These are phyloP conservation scores for Pristionchus pacificus DNA, from an alignment of 1,140 invertebrate species.

Conservation along the genomic window DNA sequence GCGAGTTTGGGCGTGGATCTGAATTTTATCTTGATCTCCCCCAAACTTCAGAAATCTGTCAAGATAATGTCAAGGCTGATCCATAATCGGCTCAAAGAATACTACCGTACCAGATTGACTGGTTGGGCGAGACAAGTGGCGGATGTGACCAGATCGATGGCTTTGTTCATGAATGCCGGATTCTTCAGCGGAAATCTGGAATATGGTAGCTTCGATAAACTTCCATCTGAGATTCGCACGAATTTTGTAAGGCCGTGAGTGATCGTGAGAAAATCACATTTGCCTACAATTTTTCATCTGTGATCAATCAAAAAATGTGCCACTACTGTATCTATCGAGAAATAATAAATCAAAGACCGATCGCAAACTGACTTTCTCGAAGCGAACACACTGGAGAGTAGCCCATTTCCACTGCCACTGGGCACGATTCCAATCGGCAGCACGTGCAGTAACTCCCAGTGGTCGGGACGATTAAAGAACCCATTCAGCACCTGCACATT, in stretches of 20 bases:
- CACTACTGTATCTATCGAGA: too few relatives aligned
- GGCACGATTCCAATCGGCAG: constrained; percentile 44
- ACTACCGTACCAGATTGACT: constrained; percentile 17
- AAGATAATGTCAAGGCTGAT: too few relatives aligned
- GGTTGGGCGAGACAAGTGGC: constrained; percentile 14
- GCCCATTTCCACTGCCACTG: constrained; percentile 45
- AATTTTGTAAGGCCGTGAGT: background rate
- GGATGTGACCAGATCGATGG: constrained; percentile 29
- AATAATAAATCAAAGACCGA: too few relatives aligned
- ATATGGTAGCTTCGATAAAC: constrained; percentile 6
- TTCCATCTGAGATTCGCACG: too few relatives aligned
- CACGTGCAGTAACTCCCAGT: constrained; percentile 20
- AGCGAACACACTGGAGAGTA: constrained; percentile 41
- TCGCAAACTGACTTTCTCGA: constrained; percentile 5
- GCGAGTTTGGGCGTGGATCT: constrained; percentile 38
- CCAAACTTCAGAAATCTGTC: too few relatives aligned
- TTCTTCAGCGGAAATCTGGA: constrained; percentile 30
- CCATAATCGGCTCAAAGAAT: too few relatives aligned
- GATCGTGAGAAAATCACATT: background rate
- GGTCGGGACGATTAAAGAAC: constrained; percentile 29
- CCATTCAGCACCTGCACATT: constrained; percentile 41
- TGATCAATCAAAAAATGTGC: too few relatives aligned
- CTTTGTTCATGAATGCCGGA: constrained; percentile 29
- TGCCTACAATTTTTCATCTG: constrained; percentile 1
- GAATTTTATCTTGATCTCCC: background rate